Evolutionary conservation across 2,113 vertebrate genomes (phyloP).

Genomic region (Leucoraja erinaceus): DNA sequence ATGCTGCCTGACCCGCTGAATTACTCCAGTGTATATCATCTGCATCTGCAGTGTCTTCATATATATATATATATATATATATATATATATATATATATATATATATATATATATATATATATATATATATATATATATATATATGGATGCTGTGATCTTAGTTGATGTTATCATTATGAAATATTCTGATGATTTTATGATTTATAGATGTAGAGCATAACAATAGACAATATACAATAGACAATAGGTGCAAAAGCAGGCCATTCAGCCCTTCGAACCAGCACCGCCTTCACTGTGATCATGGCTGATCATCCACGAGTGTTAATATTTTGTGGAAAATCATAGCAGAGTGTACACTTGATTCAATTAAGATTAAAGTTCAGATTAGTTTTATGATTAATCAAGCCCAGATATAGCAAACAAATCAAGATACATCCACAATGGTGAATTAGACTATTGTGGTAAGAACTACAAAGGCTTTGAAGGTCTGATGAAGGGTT

Average conservation of each 20-base stretch:
- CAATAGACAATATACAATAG: no score
- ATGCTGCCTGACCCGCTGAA: no score
- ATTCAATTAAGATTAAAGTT: not conserved
- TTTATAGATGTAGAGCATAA: not conserved
- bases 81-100: not conserved
- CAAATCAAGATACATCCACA: not conserved
- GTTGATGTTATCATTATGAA: not conserved
- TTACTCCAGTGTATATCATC: no score
- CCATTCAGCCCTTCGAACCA: no score
- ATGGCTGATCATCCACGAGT: no score
- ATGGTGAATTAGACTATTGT: not conserved
- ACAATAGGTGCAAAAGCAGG: no score
- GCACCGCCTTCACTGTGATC: no score
- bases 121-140: not conserved
- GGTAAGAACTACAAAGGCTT: not conserved
- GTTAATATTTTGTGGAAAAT: not conserved
- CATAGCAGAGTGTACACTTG: not conserved
- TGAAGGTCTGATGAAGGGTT: no score
- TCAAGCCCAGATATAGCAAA: not conserved
- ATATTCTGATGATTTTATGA: not conserved
- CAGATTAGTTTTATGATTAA: not conserved
- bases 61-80: not conserved
- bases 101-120: not conserved
- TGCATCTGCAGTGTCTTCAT: no score
- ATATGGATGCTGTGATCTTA: not conserved